Evolutionary conservation across 2,113 vertebrate species (phyloP).

Genomic region (Campylorhamphus procurvoides): DNA sequence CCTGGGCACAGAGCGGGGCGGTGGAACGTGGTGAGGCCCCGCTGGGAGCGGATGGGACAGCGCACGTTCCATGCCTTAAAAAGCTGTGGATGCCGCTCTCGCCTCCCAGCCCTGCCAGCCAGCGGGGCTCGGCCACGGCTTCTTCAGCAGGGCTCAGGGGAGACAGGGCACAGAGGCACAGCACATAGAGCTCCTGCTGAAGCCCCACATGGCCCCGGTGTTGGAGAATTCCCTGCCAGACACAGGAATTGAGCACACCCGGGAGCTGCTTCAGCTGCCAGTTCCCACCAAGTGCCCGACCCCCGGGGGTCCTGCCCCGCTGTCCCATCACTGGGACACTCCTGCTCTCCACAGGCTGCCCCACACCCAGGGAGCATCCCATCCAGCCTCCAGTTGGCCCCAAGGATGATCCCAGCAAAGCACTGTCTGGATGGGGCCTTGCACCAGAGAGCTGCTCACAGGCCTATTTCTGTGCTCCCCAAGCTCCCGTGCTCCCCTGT

Average conservation of each 20-base stretch:
- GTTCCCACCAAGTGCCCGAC: rapidly evolving
- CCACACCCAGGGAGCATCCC: rapidly evolving
- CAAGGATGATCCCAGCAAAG: rapidly evolving
- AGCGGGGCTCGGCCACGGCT: neutral
- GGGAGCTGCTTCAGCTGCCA: neutral
- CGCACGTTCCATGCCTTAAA: neutral
- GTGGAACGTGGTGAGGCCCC: rapidly evolving
- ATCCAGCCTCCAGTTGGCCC: rapidly evolving
- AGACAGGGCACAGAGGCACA: neutral
- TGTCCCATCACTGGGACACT: rapidly evolving
- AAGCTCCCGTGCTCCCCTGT: rapidly evolving
- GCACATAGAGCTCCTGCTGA: neutral
- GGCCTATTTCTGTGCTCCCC: neutral
- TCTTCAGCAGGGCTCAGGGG: rapidly evolving
- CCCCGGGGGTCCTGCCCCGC: neutral
- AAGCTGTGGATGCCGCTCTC: neutral
- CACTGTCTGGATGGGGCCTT: rapidly evolving
- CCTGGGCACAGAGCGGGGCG: neutral
- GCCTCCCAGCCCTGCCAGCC: neutral
- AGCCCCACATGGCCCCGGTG: rapidly evolving
- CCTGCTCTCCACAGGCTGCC: neutral
- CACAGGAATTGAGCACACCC: rapidly evolving
- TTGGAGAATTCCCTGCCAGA: neutral
- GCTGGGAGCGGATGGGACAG: neutral
- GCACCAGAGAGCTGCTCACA: neutral